Evolutionary conservation across 1,140 invertebrate genomes (phyloP).

Genomic region (Neuroterus valhalla): DNA sequence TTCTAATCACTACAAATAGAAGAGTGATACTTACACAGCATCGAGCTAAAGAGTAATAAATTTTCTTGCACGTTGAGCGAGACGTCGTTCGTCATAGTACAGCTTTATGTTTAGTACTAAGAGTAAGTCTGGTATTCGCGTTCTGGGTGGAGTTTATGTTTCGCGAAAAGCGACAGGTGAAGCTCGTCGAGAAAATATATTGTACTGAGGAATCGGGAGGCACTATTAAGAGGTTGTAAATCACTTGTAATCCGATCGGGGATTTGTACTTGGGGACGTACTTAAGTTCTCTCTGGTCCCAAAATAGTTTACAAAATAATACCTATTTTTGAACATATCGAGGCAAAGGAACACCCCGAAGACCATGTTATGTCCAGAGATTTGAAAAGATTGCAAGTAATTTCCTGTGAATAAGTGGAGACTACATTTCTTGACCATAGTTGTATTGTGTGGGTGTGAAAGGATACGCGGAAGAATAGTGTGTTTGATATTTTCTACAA

Average conservation of each 20-base stretch:
- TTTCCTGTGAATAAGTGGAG: too few species aligned
- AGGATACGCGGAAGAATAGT: background rate
- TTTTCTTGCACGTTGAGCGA: constrained; percentile 7
- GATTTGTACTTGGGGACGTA: background rate
- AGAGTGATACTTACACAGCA: background rate
- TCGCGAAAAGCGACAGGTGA: constrained; percentile 19
- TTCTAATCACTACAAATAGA: background rate
- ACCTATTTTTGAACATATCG: too few species aligned
- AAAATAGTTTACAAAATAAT: too few species aligned
- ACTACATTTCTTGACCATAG: too few species aligned
- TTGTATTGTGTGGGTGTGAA: background rate
- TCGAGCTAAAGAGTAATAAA: background rate
- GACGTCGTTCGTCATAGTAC: background rate
- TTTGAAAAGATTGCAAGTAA: too few species aligned
- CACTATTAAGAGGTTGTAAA: background rate
- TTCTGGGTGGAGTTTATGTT: constrained; percentile 28
- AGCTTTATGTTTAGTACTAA: constrained; percentile 10
- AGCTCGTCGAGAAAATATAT: constrained; percentile 6
- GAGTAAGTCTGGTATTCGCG: constrained; percentile 14
- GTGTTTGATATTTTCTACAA: too few species aligned
- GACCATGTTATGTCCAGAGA: too few species aligned
- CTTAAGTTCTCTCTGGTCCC: too few species aligned
- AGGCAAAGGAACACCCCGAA: too few species aligned
- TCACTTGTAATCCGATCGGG: constrained; percentile 2
- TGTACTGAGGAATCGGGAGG: background rate